Evolutionary conservation across 2,113 vertebrate genomes (phyloP).

Genomic region (Antigone vipio): DNA sequence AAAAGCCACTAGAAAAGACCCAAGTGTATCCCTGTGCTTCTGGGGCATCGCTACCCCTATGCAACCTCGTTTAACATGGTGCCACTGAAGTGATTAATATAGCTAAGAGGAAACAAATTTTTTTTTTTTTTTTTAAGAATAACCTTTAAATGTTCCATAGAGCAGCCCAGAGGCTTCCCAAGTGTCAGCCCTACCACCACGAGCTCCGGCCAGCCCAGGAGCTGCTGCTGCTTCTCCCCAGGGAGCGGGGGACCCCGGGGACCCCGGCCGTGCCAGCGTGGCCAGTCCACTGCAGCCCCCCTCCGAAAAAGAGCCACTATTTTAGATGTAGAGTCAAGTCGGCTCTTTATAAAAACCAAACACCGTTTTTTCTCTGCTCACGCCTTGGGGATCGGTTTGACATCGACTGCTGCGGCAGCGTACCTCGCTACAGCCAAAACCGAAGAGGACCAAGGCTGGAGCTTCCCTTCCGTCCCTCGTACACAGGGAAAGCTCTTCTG

Average conservation of each 20-base stretch:
- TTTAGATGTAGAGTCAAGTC: neutral
- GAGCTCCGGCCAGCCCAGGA: neutral
- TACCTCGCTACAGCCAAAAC: neutral
- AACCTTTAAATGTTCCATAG: neutral
- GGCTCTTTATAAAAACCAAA: neutral
- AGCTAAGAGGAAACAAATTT: neutral
- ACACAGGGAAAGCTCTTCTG: neutral
- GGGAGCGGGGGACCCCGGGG: neutral
- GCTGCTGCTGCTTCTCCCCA: neutral
- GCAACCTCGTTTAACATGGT: neutral
- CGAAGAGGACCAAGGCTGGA: neutral
- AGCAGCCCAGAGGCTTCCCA: neutral
- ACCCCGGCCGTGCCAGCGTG: neutral
- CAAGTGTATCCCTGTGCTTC: neutral
- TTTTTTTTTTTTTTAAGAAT: neutral
- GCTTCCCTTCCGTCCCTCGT: neutral
- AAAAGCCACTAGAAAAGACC: neutral
- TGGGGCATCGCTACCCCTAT: neutral
- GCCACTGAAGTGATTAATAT: neutral
- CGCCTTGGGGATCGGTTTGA: accelerated
- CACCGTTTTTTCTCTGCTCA: neutral
- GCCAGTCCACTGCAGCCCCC: neutral
- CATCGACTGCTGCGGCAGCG: neutral
- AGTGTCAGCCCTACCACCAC: neutral
- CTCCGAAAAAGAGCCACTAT: neutral